Conservation (phyloP, 2,797 vertebrate genomes). For the Tympanoctomys barrerae region DNA sequence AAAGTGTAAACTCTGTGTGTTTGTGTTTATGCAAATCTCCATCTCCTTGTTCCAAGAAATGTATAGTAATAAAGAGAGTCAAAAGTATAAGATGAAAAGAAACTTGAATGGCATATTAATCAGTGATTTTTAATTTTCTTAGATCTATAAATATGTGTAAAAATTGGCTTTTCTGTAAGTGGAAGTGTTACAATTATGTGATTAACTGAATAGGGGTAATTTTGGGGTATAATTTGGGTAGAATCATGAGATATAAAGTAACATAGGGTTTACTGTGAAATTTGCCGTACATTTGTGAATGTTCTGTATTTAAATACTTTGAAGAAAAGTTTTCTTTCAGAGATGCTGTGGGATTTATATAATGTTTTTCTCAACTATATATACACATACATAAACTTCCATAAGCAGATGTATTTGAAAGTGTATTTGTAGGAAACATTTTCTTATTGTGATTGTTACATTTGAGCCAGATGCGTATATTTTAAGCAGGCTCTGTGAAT, state of each 20-base stretch:
- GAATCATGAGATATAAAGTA: not conserved
- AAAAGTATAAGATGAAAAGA: not conserved
- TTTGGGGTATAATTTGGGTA: not conserved
- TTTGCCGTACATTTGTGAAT: not conserved
- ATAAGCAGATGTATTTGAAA: conserved; percentile 32
- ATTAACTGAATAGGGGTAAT: not conserved
- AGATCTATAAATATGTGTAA: not conserved
- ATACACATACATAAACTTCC: not conserved
- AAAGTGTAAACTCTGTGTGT: conserved; percentile 3
- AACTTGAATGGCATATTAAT: not conserved
- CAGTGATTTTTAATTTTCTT: conserved; percentile 48
- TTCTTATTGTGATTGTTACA: conserved; percentile 2
- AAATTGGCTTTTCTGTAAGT: conserved; percentile 24
- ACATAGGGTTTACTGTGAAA: not conserved
- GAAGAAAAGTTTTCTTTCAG: not conserved
- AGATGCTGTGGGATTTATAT: not conserved
- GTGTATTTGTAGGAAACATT: conserved; percentile 1
- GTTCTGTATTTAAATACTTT: conserved; percentile 6
- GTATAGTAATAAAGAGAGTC: not conserved
- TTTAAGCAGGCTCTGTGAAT: conserved; percentile 1
- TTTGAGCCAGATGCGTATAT: conserved; percentile 13
- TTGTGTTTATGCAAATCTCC: not conserved
- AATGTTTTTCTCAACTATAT: not conserved
- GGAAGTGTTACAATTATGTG: not conserved
- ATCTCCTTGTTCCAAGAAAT: not conserved